Base-by-base conservation (phyloP, 2,888 invertebrate genomes). In the Azorinus chamasolen region DNA sequence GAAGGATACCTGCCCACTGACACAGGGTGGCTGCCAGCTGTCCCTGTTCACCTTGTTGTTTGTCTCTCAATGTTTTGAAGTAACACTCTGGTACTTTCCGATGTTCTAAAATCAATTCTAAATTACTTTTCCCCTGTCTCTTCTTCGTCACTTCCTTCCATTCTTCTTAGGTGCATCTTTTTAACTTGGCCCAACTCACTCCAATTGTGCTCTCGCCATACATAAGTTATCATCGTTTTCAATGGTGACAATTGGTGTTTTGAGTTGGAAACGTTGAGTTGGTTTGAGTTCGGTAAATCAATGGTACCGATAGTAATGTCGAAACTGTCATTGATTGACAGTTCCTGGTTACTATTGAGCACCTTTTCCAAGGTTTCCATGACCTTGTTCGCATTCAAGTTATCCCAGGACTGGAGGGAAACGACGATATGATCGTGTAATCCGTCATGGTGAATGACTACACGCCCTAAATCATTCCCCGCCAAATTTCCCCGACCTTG, bases 301-400 rank as follows among this genome's bases (percentile, higher is more conserved):
- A n/a, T n/a, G n/a, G n/a, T n/a, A n/a, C n/a, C n/a, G n/a, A n/a
- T n/a, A n/a, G n/a, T n/a, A n/a, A n/a, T n/a, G n/a, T n/a, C 78
- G 72, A 27, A 79, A 73, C 4, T 79, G 55, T n/a, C 79, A 73
- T 48, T 74, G 70, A 25, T 70, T 64, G 0, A 77, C n/a, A n/a
- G n/a, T n/a, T n/a, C n/a, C n/a, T n/a, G n/a, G n/a, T n/a, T n/a
- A n/a, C n/a, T n/a, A n/a, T n/a, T n/a, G n/a, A n/a, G n/a, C n/a
- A n/a, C n/a, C n/a, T n/a, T n/a, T n/a, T n/a, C n/a, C n/a, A n/a
- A 71, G 12, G 48, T 55, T 3, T 32, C 24, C 62, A 55, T 62
- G 1, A 62, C 53, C 5, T 16, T 51, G 5, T 55, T 53, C 10
- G 61, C 65, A 41, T 58, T 59, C 12, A 75, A 43, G 18, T 73